These are phyloP conservation scores for Helarctos malayanus DNA, from an alignment of 2,797 vertebrate species.

Conservation along the genomic window DNA sequence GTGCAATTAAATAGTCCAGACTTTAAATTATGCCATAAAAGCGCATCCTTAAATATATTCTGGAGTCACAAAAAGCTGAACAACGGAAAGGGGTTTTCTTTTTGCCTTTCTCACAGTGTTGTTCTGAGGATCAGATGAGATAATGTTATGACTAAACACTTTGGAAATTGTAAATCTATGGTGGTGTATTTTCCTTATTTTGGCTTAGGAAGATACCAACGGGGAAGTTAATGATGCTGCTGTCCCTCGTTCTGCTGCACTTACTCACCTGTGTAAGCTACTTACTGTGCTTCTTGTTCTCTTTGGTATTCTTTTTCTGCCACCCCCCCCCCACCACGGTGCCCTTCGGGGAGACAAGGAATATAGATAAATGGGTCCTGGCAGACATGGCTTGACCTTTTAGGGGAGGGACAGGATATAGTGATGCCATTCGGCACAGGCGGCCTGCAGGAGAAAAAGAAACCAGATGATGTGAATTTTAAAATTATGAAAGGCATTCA, in stretches of 20 bases:
- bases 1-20: conserved; percentile 53
- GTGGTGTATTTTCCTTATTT: neutral
- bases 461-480: conserved; percentile 43
- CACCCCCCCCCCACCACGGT: neutral
- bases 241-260: conserved; percentile 37
- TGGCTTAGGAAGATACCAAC: conserved; percentile 34
- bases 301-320: neutral
- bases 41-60: neutral
- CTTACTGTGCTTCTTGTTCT: conserved; percentile 26
- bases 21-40: conserved; percentile 47
- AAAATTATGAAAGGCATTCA: conserved; percentile 84
- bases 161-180: conserved; percentile 27
- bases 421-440: conserved; percentile 71
- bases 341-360: conserved; percentile 67
- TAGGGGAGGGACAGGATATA: conserved; percentile 52
- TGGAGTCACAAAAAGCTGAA: conserved; percentile 12
- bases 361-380: conserved; percentile 53
- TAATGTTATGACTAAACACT: conserved; percentile 32
- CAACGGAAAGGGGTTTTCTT: conserved; percentile 28
- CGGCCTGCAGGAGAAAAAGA: conserved; percentile 78
- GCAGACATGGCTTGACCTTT: conserved; percentile 78
- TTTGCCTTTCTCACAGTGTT: neutral
- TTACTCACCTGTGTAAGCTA: neutral
- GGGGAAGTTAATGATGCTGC: conserved; percentile 39
- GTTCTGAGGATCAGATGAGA: neutral